Conservation (phyloP, 2,888 invertebrate species). For the Ochropleura leucogaster region DNA sequence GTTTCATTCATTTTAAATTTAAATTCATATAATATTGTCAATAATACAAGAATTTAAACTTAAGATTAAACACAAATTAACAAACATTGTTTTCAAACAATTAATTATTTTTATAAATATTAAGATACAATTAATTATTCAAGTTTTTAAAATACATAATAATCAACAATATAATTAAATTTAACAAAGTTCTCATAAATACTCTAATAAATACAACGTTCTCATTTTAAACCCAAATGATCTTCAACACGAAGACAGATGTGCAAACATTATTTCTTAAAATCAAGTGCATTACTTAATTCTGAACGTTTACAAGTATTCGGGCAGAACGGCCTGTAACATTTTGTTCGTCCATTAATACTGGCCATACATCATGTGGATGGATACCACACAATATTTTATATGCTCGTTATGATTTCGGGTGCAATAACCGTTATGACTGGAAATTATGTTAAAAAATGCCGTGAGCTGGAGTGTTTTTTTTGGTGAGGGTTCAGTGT, state of each 20-base stretch:
- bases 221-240: conserved; percentile 26
- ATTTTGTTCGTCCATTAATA: conserved; percentile 67
- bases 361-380: conserved; percentile 71
- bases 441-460: conserved; percentile 66
- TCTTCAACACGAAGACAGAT: conserved; percentile 47
- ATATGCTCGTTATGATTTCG: conserved; percentile 75
- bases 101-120: no score
- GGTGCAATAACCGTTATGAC: conserved; percentile 74
- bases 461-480: conserved; percentile 1
- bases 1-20: no score
- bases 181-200: no score
- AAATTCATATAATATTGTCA: no score
- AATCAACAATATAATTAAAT: no score
- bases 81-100: no score
- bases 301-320: conserved; percentile 53
- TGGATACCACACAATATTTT: conserved; percentile 72
- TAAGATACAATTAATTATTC: no score
- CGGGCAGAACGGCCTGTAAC: conserved; percentile 42
- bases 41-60: no score
- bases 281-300: conserved; percentile 56
- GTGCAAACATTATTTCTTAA: conserved; percentile 48
- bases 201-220: no score
- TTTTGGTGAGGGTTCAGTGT: conserved; percentile 42
- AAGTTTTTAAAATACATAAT: no score
- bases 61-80: no score